A percentile compares a stretch with the other conserved stretches of the same genome.
Conservation (phyloP, 1,140 invertebrate genomes). For the Drosophila obscura region DNA sequence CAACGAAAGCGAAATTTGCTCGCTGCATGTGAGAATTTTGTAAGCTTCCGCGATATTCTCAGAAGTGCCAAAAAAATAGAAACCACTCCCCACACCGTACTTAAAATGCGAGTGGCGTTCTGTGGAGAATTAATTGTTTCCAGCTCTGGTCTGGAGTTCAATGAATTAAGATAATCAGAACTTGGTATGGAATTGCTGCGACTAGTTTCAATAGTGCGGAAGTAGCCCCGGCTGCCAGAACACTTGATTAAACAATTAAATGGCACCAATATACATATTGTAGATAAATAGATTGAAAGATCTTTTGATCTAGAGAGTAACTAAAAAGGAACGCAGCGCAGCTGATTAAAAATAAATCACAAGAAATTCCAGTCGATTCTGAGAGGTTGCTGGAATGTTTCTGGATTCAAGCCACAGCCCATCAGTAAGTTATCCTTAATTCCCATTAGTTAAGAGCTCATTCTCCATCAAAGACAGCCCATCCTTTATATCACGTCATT, state of each 20-base stretch:
- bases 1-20: slow-evolving; percentile 13
- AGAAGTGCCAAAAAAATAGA: background rate
- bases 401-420: no score
- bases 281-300: no score
- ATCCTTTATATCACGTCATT: slow-evolving; percentile 27
- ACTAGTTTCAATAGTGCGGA: slow-evolving; percentile 2
- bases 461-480: background rate
- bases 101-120: slow-evolving; percentile 20
- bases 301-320: no score
- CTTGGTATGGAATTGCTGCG: background rate
- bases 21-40: slow-evolving; percentile 14
- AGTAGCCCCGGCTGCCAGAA: background rate
- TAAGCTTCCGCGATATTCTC: slow-evolving; percentile 39
- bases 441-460: no score
- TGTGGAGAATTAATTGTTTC: slow-evolving; percentile 15
- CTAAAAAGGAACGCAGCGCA: no score
- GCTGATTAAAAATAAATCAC: no score
- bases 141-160: background rate
- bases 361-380: no score
- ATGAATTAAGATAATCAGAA: background rate
- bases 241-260: no score
- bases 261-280: no score
- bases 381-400: no score
- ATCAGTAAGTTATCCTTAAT: background rate
- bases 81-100: background rate